Conservation (phyloP, 2,888 invertebrate genomes). For the Scaptomyza tumidula region DNA sequence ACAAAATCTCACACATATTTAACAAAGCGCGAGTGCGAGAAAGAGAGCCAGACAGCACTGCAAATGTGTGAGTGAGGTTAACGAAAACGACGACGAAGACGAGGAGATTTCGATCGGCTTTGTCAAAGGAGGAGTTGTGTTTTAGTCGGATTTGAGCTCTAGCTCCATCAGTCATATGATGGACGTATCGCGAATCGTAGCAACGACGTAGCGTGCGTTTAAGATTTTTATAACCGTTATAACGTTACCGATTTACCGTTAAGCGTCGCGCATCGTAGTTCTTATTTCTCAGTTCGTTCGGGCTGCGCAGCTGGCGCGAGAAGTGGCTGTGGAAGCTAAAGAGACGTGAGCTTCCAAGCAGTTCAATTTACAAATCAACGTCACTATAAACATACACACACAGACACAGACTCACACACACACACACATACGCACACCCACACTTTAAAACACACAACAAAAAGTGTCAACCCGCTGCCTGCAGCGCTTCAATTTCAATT, state of each 20-base stretch:
- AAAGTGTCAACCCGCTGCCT: slow-evolving; percentile 67
- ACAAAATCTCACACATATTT: slow-evolving; percentile 31
- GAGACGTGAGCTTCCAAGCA: slow-evolving; percentile 73
- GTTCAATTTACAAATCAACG: slow-evolving; percentile 66
- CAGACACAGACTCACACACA: slow-evolving; percentile 12
- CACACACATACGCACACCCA: slow-evolving; percentile 19
- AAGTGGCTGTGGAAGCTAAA: slow-evolving; percentile 51
- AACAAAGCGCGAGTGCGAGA: slow-evolving; percentile 11
- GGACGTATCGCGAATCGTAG: slow-evolving; percentile 73
- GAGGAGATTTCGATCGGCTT: slow-evolving; percentile 42
- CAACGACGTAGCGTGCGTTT: slow-evolving; percentile 38
- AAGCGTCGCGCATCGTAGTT: slow-evolving; percentile 30
- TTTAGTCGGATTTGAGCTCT: slow-evolving; percentile 64
- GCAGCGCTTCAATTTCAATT: slow-evolving; percentile 75
- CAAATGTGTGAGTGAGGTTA: neutral
- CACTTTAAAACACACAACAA: slow-evolving; percentile 40
- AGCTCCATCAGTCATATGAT: slow-evolving; percentile 74
- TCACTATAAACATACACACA: slow-evolving; percentile 15
- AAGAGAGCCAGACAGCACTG: slow-evolving; percentile 8
- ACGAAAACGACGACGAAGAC: slow-evolving; percentile 10
- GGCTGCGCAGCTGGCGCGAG: slow-evolving; percentile 54
- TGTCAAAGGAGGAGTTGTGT: slow-evolving; percentile 69
- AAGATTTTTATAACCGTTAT: slow-evolving; percentile 21
- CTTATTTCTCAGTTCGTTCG: slow-evolving; percentile 40
- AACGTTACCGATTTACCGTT: slow-evolving; percentile 31